Evolutionary conservation across 2,888 invertebrate species (phyloP).

Genomic region (Meteorus colon): DNA sequence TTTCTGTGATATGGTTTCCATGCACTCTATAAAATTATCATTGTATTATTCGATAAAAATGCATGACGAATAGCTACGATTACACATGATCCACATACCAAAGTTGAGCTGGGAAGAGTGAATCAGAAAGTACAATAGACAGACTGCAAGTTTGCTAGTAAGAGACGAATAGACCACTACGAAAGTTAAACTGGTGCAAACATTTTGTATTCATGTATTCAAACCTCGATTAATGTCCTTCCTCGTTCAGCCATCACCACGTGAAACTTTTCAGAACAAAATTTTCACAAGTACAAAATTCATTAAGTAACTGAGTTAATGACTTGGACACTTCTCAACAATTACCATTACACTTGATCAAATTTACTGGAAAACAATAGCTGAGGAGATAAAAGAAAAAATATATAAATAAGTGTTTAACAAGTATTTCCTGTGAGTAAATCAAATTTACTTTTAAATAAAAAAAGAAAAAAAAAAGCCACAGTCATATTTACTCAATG

Average conservation of each 20-base stretch:
- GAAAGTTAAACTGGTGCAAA: slow-evolving; percentile 51
- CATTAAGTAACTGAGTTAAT: slow-evolving; percentile 16
- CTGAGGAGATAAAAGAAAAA: neutral
- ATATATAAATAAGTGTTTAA: neutral
- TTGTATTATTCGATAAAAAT: neutral
- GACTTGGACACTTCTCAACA: slow-evolving; percentile 11
- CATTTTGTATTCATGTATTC: slow-evolving; percentile 66
- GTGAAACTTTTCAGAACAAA: neutral
- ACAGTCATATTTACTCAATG: neutral
- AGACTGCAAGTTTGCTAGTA: slow-evolving; percentile 40
- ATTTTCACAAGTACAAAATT: slow-evolving; percentile 24
- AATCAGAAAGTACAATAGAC: neutral
- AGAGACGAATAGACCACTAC: slow-evolving; percentile 54
- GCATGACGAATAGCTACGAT: neutral
- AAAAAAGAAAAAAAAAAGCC: too few relatives aligned
- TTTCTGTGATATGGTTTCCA: too few relatives aligned
- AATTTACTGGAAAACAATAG: neutral
- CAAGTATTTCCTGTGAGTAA: too few relatives aligned
- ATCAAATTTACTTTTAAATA: too few relatives aligned
- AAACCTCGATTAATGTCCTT: slow-evolving; percentile 43
- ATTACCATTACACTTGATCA: neutral
- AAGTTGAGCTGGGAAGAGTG: slow-evolving; percentile 39
- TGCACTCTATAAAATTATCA: slow-evolving; percentile 34
- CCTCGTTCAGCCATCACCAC: slow-evolving; percentile 11
- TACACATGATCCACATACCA: slow-evolving; percentile 50